Conservation (phyloP, 2,797 vertebrate genomes). For the Tapirus indicus region DNA sequence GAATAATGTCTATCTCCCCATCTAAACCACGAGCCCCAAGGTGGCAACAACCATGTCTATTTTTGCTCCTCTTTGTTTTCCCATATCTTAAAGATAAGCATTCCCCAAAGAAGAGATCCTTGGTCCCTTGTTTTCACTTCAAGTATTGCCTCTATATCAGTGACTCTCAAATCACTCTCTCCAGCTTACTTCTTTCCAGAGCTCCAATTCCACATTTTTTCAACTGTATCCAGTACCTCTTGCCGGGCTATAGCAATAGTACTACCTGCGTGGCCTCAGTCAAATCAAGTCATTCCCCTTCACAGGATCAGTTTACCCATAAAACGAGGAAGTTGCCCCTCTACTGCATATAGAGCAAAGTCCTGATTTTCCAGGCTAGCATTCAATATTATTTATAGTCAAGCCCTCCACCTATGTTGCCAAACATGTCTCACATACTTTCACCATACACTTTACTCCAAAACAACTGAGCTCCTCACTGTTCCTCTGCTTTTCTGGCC, state of each 20-base stretch:
- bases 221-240: neutral
- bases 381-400: conserved; percentile 11
- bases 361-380: neutral
- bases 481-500: neutral
- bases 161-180: neutral
- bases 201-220: conserved; percentile 13
- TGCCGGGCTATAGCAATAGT: neutral
- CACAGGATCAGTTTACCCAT: neutral
- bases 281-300: conserved; percentile 30
- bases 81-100: neutral
- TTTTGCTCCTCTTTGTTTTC: neutral
- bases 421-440: neutral
- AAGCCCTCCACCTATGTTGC: neutral
- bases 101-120: neutral
- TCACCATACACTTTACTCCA: neutral
- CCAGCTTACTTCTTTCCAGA: conserved; percentile 20
- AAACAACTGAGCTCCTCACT: neutral
- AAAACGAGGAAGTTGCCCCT: neutral
- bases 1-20: neutral
- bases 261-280: neutral
- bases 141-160: neutral
- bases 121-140: conserved; percentile 26
- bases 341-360: neutral
- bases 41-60: neutral
- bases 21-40: neutral